phyloP scores from a whole-genome alignment of 1,140 invertebrate genomes.

The Drosophila lowei region DNA sequence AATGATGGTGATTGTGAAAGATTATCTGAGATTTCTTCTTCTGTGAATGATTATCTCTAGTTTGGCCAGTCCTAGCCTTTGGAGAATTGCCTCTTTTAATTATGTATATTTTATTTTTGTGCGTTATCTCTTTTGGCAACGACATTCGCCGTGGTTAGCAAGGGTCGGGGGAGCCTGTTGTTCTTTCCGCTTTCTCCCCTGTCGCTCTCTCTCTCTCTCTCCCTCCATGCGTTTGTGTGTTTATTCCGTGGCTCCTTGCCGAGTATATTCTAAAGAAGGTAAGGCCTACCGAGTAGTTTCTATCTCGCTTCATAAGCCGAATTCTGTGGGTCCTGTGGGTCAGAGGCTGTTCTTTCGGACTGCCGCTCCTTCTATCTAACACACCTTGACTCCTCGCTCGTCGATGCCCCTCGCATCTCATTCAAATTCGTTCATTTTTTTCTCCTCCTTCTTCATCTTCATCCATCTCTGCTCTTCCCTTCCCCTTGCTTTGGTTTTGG shows the following conservation, averaged over 20 bases:
- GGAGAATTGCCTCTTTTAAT: conserved; percentile 46
- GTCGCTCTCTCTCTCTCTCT: no score
- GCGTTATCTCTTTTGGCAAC: conserved; percentile 59
- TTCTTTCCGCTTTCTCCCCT: conserved; percentile 1
- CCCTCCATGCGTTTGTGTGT: conserved; percentile 30
- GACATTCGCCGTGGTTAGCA: conserved; percentile 41
- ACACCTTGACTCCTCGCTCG: conserved; percentile 21
- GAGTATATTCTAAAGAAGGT: no score
- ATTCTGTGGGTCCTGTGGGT: no score
- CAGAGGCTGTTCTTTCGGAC: no score
- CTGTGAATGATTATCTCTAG: conserved; percentile 48
- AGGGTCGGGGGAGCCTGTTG: conserved; percentile 23
- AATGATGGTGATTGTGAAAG: neutral
- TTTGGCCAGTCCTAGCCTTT: conserved; percentile 13
- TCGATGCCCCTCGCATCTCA: conserved; percentile 53
- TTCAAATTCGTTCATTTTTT: conserved; percentile 66
- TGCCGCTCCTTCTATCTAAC: no score
- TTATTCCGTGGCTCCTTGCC: conserved; percentile 27
- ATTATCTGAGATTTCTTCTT: no score
- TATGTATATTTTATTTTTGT: conserved; percentile 66
- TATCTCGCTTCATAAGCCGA: no score
- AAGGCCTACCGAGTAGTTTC: no score
- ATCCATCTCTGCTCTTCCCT: conserved; percentile 19
- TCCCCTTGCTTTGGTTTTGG: neutral
- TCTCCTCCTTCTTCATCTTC: neutral